Base-by-base conservation (phyloP, 2,888 invertebrate genomes). In the Caenorhabditis macrosperma region DNA sequence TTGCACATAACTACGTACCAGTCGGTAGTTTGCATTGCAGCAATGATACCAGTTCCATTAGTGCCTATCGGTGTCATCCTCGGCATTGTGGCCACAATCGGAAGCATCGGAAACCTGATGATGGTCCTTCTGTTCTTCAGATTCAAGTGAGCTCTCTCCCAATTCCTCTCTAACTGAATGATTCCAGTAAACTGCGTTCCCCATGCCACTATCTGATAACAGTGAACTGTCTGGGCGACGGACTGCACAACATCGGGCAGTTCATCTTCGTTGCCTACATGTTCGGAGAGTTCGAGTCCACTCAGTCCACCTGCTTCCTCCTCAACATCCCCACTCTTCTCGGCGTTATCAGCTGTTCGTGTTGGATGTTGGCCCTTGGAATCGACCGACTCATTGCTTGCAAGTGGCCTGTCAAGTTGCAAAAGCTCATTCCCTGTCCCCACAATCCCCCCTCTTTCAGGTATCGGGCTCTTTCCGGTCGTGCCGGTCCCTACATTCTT, bases 281-380 rank as follows among this genome's bases (percentile, higher is more conserved):
- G n/a, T 61, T 71, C 28, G 52, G 50, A 17, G 61, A 60, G 10
- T 54, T 61, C n/a, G 24, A 71, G 20, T 38, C 60, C 17, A n/a
- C 41, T 22, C 69, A 71, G 26, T 54, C 52, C 24, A 10, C 44
- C 1, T 71, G 69, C 15, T 44, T 41, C 28, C 38, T 60, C 24
- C 28, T 71, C 5, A 71, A 60, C 33, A 44, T 71, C n/a, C 69
- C 69, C 22, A 44, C 69, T n/a, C 22, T 71, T 9, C n/a, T 71
- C 20, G 69, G 69, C n/a, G 69, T 71, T 10, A 52, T 71, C 5
- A 71, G 69, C 20, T 60, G 61, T 10, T 38, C 69, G 0, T 61
- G 60, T 30, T 71, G 60, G 60, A 71, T 71, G 52, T 28, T 71
- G 12, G 17, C 30, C 0, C 30, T 71, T 6, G 69, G 69, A 24